phyloP scores from a whole-genome alignment of 2,797 vertebrate genomes.

The Crenichthys baileyi region DNA sequence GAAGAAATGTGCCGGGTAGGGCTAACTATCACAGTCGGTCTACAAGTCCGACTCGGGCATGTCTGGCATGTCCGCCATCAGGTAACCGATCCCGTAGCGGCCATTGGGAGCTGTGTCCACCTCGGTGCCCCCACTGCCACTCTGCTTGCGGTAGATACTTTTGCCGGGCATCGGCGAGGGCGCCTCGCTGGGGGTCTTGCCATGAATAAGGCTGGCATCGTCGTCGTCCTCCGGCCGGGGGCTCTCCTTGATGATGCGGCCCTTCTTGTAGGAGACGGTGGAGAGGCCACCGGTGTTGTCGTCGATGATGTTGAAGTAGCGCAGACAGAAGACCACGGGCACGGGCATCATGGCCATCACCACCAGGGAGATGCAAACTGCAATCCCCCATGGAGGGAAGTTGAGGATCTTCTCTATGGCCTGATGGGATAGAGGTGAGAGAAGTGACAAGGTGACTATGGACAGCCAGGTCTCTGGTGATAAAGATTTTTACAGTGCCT shows the following conservation, averaged over 20 bases:
- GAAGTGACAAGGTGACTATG: neutral
- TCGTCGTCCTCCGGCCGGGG: slow-evolving; percentile 83
- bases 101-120: slow-evolving; percentile 89
- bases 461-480: neutral
- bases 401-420: slow-evolving; percentile 83
- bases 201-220: slow-evolving; percentile 89
- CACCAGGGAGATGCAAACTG: slow-evolving; percentile 88
- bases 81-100: slow-evolving; percentile 91
- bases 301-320: slow-evolving; percentile 88
- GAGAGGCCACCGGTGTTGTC: slow-evolving; percentile 83
- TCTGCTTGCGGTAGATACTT: slow-evolving; percentile 91
- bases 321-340: slow-evolving; percentile 87
- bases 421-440: slow-evolving; percentile 60
- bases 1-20: slow-evolving; percentile 23
- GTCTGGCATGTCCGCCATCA: slow-evolving; percentile 93
- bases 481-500: too few species aligned
- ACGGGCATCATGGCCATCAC: slow-evolving; percentile 89
- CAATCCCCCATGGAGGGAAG: slow-evolving; percentile 90
- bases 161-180: slow-evolving; percentile 90
- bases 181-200: slow-evolving; percentile 88
- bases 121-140: slow-evolving; percentile 74
- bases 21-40: slow-evolving; percentile 46
- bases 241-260: slow-evolving; percentile 90
- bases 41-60: slow-evolving; percentile 96
- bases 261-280: slow-evolving; percentile 93